phyloP scores from a whole-genome alignment of 2,888 invertebrate genomes.

The Dolichopus griseipennis region DNA sequence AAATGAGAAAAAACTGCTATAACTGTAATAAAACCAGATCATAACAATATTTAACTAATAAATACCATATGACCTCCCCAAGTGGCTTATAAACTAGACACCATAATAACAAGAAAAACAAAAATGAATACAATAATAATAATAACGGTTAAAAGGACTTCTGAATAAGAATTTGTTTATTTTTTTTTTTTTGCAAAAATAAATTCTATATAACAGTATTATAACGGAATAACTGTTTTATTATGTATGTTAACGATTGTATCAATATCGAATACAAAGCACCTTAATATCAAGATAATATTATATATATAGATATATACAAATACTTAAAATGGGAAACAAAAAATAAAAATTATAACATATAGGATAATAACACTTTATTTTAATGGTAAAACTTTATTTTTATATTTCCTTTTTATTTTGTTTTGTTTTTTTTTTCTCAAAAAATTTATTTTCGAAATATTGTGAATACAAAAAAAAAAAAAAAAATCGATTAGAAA shows the following conservation, averaged over 20 bases:
- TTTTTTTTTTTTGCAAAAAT: too few species aligned
- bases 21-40: conserved; percentile 6
- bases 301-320: not conserved
- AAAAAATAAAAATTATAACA: not conserved
- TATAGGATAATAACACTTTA: conserved; percentile 3
- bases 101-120: not conserved
- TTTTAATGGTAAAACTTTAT: conserved; percentile 2
- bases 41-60: conserved; percentile 3
- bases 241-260: not conserved
- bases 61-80: conserved; percentile 6
- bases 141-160: too few species aligned
- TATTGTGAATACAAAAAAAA: too few species aligned
- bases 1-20: not conserved
- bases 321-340: not conserved
- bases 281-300: conserved; percentile 1
- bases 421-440: not conserved
- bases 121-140: not conserved
- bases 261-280: conserved; percentile 4
- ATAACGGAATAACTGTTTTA: not conserved
- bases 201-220: not conserved
- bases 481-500: too few species aligned
- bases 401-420: not conserved
- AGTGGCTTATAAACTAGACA: conserved; percentile 6
- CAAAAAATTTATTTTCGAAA: too few species aligned
- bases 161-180: too few species aligned